Conservation (phyloP, 1,140 invertebrate genomes). For the Brachionus rotundiformis region DNA sequence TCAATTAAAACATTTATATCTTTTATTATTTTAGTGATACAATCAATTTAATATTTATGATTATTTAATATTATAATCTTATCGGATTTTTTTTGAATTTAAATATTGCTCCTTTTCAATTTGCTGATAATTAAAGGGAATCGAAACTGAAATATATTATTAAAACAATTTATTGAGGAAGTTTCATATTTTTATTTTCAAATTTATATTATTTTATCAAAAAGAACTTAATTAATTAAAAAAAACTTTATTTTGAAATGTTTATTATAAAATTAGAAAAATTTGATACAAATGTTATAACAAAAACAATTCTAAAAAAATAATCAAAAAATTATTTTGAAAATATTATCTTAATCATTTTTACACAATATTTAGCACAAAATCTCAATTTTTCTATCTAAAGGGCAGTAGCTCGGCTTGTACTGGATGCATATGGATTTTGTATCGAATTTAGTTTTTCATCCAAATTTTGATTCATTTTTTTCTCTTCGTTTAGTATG, state of each 20-base stretch:
- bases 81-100: too few relatives aligned
- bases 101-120: too few relatives aligned
- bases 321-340: background rate
- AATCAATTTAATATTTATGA: too few relatives aligned
- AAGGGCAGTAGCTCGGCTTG: conserved; percentile 24
- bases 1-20: too few relatives aligned
- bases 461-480: background rate
- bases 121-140: too few relatives aligned
- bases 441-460: conserved; percentile 29
- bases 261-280: conserved; percentile 18
- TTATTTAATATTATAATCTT: too few relatives aligned
- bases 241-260: background rate
- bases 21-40: too few relatives aligned
- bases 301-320: background rate
- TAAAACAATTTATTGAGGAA: too few relatives aligned
- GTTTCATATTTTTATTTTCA: too few relatives aligned
- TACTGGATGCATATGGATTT: conserved; percentile 17
- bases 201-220: too few relatives aligned
- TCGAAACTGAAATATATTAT: too few relatives aligned
- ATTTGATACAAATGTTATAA: background rate
- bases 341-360: background rate
- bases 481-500: conserved; percentile 16
- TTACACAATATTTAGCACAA: background rate
- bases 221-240: too few relatives aligned
- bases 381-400: background rate